Percentiles rank a stretch among this genome's conserved stretches.
These are phyloP conservation scores for Schizaphis graminum DNA, from an alignment of 2,888 invertebrate species.

Conservation along the genomic window DNA sequence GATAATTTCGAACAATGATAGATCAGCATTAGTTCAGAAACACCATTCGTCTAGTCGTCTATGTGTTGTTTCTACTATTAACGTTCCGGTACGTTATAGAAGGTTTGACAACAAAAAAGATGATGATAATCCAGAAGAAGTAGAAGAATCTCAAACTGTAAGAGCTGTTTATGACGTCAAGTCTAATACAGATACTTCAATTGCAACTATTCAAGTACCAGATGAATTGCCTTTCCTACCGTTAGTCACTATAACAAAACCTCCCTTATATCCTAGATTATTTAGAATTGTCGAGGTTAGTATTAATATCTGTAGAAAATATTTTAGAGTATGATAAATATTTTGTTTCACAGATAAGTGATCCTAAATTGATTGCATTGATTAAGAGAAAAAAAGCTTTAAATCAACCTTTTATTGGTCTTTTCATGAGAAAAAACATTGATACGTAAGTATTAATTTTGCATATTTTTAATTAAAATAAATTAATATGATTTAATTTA, in stretches of 20 bases:
- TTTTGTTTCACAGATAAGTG: slow-evolving; percentile 78
- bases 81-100: slow-evolving; percentile 45
- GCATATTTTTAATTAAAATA: neutral
- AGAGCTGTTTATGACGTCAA: slow-evolving; percentile 49
- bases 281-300: slow-evolving; percentile 95
- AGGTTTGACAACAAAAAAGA: slow-evolving; percentile 59
- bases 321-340: neutral
- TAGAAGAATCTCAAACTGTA: slow-evolving; percentile 46
- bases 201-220: slow-evolving; percentile 90
- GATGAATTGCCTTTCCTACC: slow-evolving; percentile 98
- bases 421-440: slow-evolving; percentile 93
- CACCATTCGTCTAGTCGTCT: neutral
- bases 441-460: slow-evolving; percentile 74
- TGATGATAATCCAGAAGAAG: slow-evolving; percentile 11
- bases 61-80: neutral
- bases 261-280: slow-evolving; percentile 98
- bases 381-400: slow-evolving; percentile 93
- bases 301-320: neutral
- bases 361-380: slow-evolving; percentile 88
- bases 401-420: slow-evolving; percentile 97
- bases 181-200: slow-evolving; percentile 43
- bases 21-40: neutral
- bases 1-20: slow-evolving; percentile 7
- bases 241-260: slow-evolving; percentile 91
- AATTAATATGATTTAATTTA: neutral